phyloP scores from a whole-genome alignment of 2,113 vertebrate genomes.

The Columba livia region DNA sequence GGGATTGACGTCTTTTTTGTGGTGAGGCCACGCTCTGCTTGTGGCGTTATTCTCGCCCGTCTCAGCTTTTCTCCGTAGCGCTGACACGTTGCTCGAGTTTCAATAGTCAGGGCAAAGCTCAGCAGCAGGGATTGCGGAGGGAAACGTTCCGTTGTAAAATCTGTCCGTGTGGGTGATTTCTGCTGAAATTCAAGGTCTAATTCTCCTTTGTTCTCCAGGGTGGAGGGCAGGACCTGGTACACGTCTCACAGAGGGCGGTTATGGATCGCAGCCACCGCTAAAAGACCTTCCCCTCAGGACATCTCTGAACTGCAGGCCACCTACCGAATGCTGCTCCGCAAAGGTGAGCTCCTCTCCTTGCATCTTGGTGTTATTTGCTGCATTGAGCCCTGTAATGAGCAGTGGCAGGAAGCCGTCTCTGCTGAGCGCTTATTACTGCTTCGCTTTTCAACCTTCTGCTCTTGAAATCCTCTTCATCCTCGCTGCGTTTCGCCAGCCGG shows the following conservation, averaged over 20 bases:
- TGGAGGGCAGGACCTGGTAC: constrained; percentile 97
- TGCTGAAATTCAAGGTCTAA: neutral
- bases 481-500: neutral
- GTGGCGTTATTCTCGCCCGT: neutral
- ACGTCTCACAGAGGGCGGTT: constrained; percentile 91
- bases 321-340: constrained; percentile 79
- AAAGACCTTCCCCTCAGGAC: constrained; percentile 89
- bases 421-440: neutral
- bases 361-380: neutral
- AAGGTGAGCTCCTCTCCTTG: constrained; percentile 76
- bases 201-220: constrained; percentile 73
- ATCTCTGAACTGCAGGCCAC: constrained; percentile 85
- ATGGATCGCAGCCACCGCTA: constrained; percentile 95
- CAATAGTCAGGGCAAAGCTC: neutral
- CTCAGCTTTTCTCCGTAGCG: neutral
- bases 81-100: neutral
- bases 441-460: neutral
- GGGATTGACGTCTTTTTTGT: neutral
- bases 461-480: neutral
- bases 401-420: neutral
- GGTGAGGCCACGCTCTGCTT: neutral
- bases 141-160: neutral
- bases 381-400: neutral
- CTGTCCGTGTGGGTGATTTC: neutral
- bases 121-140: neutral